Percentiles rank a stretch among this genome's conserved stretches.
Conservation (phyloP, 2,888 invertebrate species). For the Lampropteryx suffumata region DNA sequence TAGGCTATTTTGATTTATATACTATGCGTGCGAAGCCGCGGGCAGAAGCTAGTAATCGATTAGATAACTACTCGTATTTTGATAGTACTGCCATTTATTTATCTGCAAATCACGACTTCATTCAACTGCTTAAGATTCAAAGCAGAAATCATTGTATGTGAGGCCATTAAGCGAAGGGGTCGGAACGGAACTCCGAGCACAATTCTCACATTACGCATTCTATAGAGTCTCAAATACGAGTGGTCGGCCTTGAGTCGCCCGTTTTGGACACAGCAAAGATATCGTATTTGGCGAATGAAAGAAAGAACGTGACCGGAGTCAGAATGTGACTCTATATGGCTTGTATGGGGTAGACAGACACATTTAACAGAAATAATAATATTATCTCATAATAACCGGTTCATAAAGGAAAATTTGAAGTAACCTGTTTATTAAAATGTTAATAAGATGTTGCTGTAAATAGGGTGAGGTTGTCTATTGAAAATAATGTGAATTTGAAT, state of each 20-base stretch:
- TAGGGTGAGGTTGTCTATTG: neutral
- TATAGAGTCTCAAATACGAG: slow-evolving; percentile 34
- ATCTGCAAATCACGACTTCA: slow-evolving; percentile 1
- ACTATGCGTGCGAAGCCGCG: too few species aligned
- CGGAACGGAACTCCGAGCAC: slow-evolving; percentile 15
- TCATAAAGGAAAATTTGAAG: neutral
- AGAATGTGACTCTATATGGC: slow-evolving; percentile 40
- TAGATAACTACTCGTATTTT: too few species aligned
- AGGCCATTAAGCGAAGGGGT: slow-evolving; percentile 26
- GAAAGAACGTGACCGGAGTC: slow-evolving; percentile 55
- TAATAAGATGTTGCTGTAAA: slow-evolving; percentile 2
- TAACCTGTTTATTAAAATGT: slow-evolving; percentile 11
- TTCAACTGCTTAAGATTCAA: slow-evolving; percentile 23
- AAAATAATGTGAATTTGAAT: neutral
- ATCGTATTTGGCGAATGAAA: slow-evolving; percentile 61
- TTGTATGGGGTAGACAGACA: too few species aligned
- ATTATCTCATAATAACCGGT: slow-evolving; percentile 10
- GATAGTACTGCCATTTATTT: neutral
- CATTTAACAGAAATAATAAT: slow-evolving; percentile 19
- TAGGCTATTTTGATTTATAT: too few species aligned
- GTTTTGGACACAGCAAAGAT: slow-evolving; percentile 59
- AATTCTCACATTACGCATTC: slow-evolving; percentile 36
- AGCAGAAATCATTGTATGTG: slow-evolving; percentile 22
- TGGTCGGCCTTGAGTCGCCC: slow-evolving; percentile 62
- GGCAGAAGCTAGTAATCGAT: too few species aligned